Evolutionary conservation across 1,140 invertebrate species (phyloP), one percentile per base, ranked within the genome.

Genomic region (Maconellicoccus hirsutus): DNA sequence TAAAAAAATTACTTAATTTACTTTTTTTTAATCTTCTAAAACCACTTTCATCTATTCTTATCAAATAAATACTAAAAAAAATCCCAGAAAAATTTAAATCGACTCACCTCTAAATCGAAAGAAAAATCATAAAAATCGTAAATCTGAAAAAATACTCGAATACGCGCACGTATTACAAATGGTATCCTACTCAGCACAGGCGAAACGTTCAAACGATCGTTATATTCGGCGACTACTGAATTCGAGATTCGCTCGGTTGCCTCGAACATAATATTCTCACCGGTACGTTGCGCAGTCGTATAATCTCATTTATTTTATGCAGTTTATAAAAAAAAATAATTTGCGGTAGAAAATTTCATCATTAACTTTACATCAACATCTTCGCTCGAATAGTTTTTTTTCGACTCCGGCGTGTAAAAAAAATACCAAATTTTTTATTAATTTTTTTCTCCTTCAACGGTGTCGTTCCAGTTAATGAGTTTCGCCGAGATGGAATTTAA

Each of bases 241-340:
- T 16, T 19, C 12, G 42, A 16, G 42, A 16, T 52, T 52, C 42
- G 42, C 42, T 52, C n/a, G 6, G n/a, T 6, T 52, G 16, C 42
- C n/a, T 52, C n/a, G n/a, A 52, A 52, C 42, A 52, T 52, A 16
- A 52, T 52, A 52, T 52, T 52, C n/a, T 52, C 42, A 52, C 42
- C 42, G 42, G 42, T 52, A 52, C n/a, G 42, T 52, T 16, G 42
- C 42, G 42, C 42, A 52, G 42, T 19, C 42, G 42, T 52, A 52
- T 52, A 16, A 52, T 52, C 42, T 52, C 42, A 52, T 52, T 52
- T 16, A 16, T 52, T 52, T 52, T 52, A 52, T 52, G 42, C 42
- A 52, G 6, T 52, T 52, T 52, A 16, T 52, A 16, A 52, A 52
- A 52, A 52, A 52, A 52, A 52, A 3, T 52, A 52, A 52, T 52